Conservation (phyloP, 2,888 invertebrate genomes). For the Hydriomena furcata region DNA sequence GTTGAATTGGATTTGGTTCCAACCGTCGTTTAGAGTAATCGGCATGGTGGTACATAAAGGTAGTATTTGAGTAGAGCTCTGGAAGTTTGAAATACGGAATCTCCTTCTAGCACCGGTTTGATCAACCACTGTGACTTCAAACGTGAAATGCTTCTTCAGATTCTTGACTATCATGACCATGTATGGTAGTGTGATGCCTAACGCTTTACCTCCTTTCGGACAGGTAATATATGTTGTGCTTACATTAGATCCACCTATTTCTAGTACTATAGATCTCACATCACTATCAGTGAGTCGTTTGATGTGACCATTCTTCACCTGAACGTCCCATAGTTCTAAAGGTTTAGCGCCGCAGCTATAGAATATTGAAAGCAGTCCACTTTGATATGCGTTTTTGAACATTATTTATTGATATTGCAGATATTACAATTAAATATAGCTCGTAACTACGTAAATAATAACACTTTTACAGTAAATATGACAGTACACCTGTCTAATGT, state of each 20-base stretch:
- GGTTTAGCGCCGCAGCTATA: constrained; percentile 82
- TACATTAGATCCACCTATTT: constrained; percentile 97
- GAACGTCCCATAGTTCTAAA: constrained; percentile 73
- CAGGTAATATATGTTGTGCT: constrained; percentile 97
- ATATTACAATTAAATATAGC: background rate
- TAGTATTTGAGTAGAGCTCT: constrained; percentile 87
- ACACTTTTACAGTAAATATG: too few relatives aligned
- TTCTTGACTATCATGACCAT: constrained; percentile 98
- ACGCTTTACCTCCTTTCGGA: constrained; percentile 93
- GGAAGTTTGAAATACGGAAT: constrained; percentile 98
- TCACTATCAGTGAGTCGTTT: constrained; percentile 90
- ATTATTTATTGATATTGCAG: constrained; percentile 46
- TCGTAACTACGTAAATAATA: too few relatives aligned
- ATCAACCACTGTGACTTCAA: constrained; percentile 92
- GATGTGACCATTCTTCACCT: constrained; percentile 24
- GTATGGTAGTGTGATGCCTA: constrained; percentile 98
- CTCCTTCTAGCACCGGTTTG: constrained; percentile 95
- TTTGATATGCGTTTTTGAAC: constrained; percentile 81
- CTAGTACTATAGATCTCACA: constrained; percentile 96
- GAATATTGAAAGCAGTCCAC: constrained; percentile 80
- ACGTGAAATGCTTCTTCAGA: constrained; percentile 98
- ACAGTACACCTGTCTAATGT: too few relatives aligned
- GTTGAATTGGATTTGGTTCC: constrained; percentile 97
- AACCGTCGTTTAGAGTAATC: constrained; percentile 94
- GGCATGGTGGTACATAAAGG: constrained; percentile 99